phyloP scores from a whole-genome alignment of 2,888 invertebrate species.

The Candidula unifasciata region DNA sequence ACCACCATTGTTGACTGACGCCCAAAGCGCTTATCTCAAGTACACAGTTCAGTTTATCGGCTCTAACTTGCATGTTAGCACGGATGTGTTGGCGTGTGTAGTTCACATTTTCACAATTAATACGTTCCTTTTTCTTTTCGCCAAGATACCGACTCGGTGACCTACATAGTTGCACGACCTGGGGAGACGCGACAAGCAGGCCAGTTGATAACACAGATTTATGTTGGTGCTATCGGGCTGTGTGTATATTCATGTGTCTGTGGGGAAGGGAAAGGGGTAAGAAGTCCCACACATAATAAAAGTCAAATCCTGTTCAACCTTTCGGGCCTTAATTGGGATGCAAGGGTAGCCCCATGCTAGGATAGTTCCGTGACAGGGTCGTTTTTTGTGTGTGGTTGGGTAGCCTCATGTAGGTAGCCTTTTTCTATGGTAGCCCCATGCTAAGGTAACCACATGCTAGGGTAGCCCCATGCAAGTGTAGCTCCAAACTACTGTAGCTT shows the following conservation, averaged over 20 bases:
- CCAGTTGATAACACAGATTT: not conserved
- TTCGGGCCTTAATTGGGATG: no score
- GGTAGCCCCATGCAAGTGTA: no score
- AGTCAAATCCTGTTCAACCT: no score
- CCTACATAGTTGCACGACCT: not conserved
- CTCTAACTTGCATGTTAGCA: constrained; percentile 1
- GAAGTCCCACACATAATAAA: no score
- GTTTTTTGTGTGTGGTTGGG: no score
- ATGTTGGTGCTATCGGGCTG: not conserved
- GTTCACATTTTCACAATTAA: not conserved
- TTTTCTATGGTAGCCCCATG: no score
- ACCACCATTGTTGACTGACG: not conserved
- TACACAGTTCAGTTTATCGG: not conserved
- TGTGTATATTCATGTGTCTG: not conserved
- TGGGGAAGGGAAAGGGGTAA: no score
- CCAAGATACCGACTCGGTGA: not conserved
- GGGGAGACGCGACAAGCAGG: not conserved
- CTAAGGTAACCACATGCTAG: no score
- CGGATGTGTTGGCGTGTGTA: not conserved
- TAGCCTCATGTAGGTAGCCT: no score
- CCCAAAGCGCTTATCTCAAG: not conserved
- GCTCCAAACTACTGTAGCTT: no score
- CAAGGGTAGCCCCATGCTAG: no score
- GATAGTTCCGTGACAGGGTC: no score
- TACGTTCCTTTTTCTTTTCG: not conserved